Evolutionary conservation across 2,797 vertebrate species (phyloP).

Genomic region (Rachycentron canadum): DNA sequence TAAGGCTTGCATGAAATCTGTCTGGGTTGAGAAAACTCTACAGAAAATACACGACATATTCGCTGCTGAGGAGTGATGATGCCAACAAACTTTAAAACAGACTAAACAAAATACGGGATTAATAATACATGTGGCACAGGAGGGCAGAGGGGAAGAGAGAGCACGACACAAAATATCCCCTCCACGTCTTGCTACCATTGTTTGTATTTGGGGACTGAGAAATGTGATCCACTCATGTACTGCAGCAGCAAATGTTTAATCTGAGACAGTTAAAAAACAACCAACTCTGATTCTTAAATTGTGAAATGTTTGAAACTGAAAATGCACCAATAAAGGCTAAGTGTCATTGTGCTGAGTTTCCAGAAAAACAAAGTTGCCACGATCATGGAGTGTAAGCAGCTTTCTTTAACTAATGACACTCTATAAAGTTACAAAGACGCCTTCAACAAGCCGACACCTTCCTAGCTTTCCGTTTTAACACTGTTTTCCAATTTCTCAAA

Average conservation of each 20-base stretch:
- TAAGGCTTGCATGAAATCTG: constrained; percentile 81
- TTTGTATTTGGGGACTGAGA: constrained; percentile 33
- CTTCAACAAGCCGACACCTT: constrained; percentile 15
- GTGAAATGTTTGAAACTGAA: constrained; percentile 21
- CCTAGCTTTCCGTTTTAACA: constrained; percentile 2
- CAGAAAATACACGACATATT: constrained; percentile 6
- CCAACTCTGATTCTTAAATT: neutral
- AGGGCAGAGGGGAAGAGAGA: constrained; percentile 1
- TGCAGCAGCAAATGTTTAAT: constrained; percentile 23
- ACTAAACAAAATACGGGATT: constrained; percentile 11
- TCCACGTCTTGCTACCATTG: constrained; percentile 35
- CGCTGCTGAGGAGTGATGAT: constrained; percentile 31
- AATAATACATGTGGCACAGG: constrained; percentile 47
- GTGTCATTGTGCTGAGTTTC: neutral
- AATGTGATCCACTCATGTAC: constrained; percentile 21
- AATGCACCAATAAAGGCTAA: neutral
- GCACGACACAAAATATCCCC: constrained; percentile 2
- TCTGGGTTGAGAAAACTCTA: constrained; percentile 45
- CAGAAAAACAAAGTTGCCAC: constrained; percentile 8
- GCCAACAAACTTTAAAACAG: constrained; percentile 7
- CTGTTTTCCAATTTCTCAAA: constrained; percentile 9
- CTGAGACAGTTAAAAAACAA: constrained; percentile 17
- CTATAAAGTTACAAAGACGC: constrained; percentile 3
- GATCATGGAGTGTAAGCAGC: constrained; percentile 4
- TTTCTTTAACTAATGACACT: neutral